Conservation (phyloP, 2,113 vertebrate species). For the Microcebus ravelobensis region DNA sequence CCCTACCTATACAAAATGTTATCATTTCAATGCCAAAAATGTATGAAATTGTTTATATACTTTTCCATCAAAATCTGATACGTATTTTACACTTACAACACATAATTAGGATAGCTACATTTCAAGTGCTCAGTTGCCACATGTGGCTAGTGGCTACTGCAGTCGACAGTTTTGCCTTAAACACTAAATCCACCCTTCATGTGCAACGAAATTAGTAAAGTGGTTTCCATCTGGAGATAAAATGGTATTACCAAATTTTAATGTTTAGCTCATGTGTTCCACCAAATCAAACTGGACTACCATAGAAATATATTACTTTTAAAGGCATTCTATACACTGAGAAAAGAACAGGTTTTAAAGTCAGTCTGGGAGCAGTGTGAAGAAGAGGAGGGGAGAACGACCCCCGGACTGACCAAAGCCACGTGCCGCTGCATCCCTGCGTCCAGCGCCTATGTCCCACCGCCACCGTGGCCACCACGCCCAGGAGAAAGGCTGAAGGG, state of each 20-base stretch:
- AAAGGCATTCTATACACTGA: background rate
- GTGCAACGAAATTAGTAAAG: background rate
- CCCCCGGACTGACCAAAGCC: no score
- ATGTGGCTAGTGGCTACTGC: no score
- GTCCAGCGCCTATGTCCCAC: no score
- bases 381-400: no score
- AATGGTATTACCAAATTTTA: background rate
- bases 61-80: background rate
- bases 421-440: no score
- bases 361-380: background rate
- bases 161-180: background rate
- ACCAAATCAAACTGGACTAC: background rate
- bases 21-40: background rate
- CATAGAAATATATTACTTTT: background rate
- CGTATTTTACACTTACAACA: background rate
- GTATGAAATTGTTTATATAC: background rate
- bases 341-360: background rate
- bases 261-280: background rate
- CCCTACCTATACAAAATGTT: background rate
- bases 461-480: no score
- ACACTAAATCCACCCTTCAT: background rate
- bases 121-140: background rate
- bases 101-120: background rate
- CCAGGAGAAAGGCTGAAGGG: no score
- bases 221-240: background rate